phyloP scores from a whole-genome alignment of 2,888 invertebrate species.

The Glaucopsyche alexis region DNA sequence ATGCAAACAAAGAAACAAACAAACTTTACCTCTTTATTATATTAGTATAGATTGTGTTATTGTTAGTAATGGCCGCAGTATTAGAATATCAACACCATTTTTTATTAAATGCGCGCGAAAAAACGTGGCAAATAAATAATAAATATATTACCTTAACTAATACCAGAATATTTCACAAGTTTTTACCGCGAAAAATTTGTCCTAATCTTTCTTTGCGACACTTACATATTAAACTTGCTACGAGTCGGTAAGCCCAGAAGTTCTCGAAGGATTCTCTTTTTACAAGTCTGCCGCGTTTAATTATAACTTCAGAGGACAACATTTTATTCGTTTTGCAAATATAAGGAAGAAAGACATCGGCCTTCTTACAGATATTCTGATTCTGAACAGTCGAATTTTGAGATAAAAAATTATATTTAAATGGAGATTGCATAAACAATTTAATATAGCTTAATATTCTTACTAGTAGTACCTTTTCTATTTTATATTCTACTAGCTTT shows the following conservation, averaged over 20 bases:
- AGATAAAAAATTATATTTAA: too few relatives aligned
- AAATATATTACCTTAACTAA: conserved; percentile 3
- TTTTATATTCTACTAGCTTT: not conserved
- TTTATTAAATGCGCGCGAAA: too few relatives aligned
- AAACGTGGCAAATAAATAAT: not conserved
- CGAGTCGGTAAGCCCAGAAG: not conserved
- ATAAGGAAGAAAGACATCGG: too few relatives aligned
- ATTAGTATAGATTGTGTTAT: too few relatives aligned
- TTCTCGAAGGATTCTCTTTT: not conserved
- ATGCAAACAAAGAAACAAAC: too few relatives aligned
- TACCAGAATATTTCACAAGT: not conserved
- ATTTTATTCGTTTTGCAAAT: not conserved
- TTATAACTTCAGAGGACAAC: not conserved
- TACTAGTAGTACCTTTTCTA: not conserved
- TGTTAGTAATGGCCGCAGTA: too few relatives aligned
- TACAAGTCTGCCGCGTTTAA: not conserved
- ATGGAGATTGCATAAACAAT: too few relatives aligned
- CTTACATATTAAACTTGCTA: not conserved
- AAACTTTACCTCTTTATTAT: too few relatives aligned
- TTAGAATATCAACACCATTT: too few relatives aligned
- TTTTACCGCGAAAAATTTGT: not conserved
- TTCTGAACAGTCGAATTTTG: too few relatives aligned
- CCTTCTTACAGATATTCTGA: too few relatives aligned
- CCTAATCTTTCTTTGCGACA: conserved; percentile 4
- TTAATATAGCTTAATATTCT: too few relatives aligned